These are phyloP conservation scores for Periplaneta americana DNA, from an alignment of 1,140 invertebrate species.

Conservation along the genomic window DNA sequence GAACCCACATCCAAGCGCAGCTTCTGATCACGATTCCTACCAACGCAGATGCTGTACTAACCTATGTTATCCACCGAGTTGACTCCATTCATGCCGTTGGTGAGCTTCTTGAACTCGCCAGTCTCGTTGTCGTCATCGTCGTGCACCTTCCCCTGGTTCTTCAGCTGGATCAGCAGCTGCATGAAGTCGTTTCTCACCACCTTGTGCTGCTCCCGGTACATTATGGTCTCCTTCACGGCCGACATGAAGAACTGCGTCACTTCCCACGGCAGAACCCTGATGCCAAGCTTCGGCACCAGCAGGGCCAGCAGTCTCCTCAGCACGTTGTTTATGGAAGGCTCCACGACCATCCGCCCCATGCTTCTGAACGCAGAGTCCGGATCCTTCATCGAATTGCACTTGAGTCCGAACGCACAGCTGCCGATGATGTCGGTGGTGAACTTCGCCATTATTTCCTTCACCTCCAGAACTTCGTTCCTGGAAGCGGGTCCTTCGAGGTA, in stretches of 20 bases:
- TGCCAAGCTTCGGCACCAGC: background rate
- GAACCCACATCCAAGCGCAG: too few species aligned
- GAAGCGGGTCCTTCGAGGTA: background rate
- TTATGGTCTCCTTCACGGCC: constrained; percentile 38
- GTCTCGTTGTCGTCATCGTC: background rate
- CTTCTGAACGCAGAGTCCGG: constrained; percentile 44
- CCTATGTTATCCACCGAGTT: background rate
- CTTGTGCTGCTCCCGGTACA: constrained; percentile 40
- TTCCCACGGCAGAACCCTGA: constrained; percentile 6
- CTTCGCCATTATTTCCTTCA: constrained; percentile 49
- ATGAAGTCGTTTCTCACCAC: constrained; percentile 47
- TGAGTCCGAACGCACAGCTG: constrained; percentile 53
- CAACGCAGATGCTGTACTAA: background rate
- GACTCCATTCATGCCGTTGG: background rate
- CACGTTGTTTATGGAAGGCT: background rate
- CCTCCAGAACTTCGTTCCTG: constrained; percentile 34
- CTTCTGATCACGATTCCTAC: too few species aligned
- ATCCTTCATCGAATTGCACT: constrained; percentile 49
- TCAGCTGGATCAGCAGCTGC: constrained; percentile 39
- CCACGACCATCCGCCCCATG: constrained; percentile 22
- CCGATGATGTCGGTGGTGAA: constrained; percentile 60
- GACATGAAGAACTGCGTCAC: constrained; percentile 39
- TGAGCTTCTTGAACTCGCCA: background rate
- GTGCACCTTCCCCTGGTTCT: background rate
- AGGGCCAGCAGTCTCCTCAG: background rate